Percentiles rank a stretch among this genome's conserved stretches.
phyloP scores from a whole-genome alignment of 2,888 invertebrate species.

The Pasiphila rectangulata region DNA sequence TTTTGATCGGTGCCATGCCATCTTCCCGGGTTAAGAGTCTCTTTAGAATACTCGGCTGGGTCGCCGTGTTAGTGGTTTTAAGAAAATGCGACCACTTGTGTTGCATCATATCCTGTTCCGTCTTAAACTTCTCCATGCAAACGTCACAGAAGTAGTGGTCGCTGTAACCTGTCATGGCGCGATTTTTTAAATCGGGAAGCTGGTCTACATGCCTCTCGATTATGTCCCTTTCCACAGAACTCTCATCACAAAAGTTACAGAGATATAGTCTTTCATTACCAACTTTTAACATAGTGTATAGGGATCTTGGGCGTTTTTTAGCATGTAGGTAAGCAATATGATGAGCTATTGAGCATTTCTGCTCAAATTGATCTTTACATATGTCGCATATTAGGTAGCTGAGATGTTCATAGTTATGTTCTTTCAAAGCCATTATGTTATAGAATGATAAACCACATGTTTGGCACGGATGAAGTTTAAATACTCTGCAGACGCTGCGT shows the following conservation, averaged over 20 bases:
- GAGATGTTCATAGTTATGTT: conserved; percentile 61
- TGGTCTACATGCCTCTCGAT: conserved; percentile 51
- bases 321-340: conserved; percentile 61
- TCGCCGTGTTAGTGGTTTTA: conserved; percentile 49
- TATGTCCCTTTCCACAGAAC: conserved; percentile 48
- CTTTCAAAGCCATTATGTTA: conserved; percentile 62
- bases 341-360: conserved; percentile 57
- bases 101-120: conserved; percentile 59
- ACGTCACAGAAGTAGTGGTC: conserved; percentile 67
- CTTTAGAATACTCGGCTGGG: conserved; percentile 27
- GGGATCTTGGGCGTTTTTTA: conserved; percentile 41
- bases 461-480: conserved; percentile 55
- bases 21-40: conserved; percentile 1
- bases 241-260: conserved; percentile 64
- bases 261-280: conserved; percentile 51
- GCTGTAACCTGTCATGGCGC: conserved; percentile 56
- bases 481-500: conserved; percentile 46
- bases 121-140: conserved; percentile 57
- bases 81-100: conserved; percentile 70
- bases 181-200: conserved; percentile 58
- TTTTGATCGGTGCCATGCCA: conserved; percentile 26
- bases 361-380: conserved; percentile 61
- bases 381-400: conserved; percentile 56
- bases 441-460: conserved; percentile 52
- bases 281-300: conserved; percentile 49